Conservation (phyloP, 2,797 vertebrate genomes). For the Crossoptilon crossoptilon region DNA sequence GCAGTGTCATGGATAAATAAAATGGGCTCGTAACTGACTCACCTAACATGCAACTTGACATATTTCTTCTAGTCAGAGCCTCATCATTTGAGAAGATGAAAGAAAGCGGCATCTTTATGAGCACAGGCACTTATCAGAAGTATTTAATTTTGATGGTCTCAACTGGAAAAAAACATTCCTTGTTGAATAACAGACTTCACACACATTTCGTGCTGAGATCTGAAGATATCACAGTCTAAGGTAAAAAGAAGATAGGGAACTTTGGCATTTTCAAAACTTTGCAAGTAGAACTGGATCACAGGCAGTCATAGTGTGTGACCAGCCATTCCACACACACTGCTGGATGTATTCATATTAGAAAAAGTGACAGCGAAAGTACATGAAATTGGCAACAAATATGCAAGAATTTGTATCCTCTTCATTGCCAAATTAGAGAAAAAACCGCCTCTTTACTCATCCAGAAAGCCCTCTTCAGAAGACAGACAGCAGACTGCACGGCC, state of each 20-base stretch:
- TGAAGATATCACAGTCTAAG: background rate
- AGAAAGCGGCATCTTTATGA: background rate
- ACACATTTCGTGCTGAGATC: background rate
- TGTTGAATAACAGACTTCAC: background rate
- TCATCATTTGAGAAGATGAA: background rate
- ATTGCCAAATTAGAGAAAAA: background rate
- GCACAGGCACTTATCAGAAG: background rate
- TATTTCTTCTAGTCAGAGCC: background rate
- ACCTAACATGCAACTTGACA: background rate
- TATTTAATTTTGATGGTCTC: background rate
- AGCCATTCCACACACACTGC: fast-evolving
- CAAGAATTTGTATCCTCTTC: background rate
- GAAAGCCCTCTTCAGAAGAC: background rate
- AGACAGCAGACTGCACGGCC: background rate
- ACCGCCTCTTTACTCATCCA: background rate
- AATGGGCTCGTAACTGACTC: background rate
- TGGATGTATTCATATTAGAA: fast-evolving
- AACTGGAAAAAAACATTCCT: background rate
- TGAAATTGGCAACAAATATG: background rate
- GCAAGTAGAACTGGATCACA: background rate
- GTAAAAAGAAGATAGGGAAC: background rate
- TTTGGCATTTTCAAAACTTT: background rate
- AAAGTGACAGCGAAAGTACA: background rate
- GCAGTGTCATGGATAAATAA: background rate
- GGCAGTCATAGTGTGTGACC: background rate